Evolutionary conservation across 2,113 vertebrate species (phyloP).

Genomic region (Mus spicilegus): DNA sequence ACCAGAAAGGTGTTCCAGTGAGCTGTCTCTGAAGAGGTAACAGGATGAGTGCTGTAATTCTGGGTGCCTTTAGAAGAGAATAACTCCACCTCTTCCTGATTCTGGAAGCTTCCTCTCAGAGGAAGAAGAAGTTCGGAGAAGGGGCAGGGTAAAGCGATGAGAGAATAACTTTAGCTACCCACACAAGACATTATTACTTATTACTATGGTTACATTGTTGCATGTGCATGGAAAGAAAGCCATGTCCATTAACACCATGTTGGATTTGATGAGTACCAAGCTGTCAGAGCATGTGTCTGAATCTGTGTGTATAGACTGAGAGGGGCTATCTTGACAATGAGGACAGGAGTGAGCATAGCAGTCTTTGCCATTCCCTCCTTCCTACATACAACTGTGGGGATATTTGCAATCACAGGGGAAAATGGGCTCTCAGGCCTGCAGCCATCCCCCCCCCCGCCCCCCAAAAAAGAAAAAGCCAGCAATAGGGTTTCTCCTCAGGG

Average conservation of each 20-base stretch:
- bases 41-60: background rate
- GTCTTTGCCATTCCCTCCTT: rapidly evolving
- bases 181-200: background rate
- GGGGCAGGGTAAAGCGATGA: rapidly evolving
- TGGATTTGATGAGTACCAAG: too few species aligned
- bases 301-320: background rate
- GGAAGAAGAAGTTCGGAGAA: background rate
- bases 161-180: too few species aligned
- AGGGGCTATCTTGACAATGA: background rate
- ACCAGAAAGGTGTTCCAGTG: rapidly evolving
- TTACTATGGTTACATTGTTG: background rate
- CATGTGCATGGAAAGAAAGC: background rate
- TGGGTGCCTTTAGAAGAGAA: too few species aligned
- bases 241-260: background rate
- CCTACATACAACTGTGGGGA: rapidly evolving
- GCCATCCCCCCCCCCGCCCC: too few species aligned
- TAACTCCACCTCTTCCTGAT: rapidly evolving
- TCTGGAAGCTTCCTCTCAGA: background rate
- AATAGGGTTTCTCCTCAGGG: background rate
- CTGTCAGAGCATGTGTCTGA: rapidly evolving
- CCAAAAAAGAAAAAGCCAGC: too few species aligned
- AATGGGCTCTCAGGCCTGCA: background rate
- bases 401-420: rapidly evolving
- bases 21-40: rapidly evolving
- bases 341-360: rapidly evolving